phyloP scores from a whole-genome alignment of 2,888 invertebrate species.

The Glyphotaelius pellucidus region DNA sequence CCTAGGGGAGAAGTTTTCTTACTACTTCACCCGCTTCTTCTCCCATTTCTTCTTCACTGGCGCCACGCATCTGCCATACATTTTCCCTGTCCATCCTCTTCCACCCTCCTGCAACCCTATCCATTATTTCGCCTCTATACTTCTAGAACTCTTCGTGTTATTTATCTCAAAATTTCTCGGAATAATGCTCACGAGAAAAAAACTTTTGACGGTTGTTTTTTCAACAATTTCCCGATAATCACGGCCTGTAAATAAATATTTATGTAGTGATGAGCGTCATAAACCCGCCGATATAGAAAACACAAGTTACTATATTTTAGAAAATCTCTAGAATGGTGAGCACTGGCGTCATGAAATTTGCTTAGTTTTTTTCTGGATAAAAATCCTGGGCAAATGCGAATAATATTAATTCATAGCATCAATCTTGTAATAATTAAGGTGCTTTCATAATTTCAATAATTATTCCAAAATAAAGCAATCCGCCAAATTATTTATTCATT shows the following conservation, averaged over 20 bases:
- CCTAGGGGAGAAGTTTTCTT: slow-evolving; percentile 22
- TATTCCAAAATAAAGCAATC: neutral
- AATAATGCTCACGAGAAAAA: neutral
- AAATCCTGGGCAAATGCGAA: neutral
- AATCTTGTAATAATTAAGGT: neutral
- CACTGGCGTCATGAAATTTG: too few species aligned
- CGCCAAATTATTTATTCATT: too few species aligned
- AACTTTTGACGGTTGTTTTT: neutral
- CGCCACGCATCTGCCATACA: slow-evolving; percentile 38
- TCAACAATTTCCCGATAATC: slow-evolving; percentile 2
- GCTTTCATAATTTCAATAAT: neutral
- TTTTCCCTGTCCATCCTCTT: neutral
- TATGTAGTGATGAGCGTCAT: neutral
- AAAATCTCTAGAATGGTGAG: neutral
- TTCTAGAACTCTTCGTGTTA: slow-evolving; percentile 5
- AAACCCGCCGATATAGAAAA: neutral
- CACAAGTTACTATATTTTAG: neutral
- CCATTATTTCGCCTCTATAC: slow-evolving; percentile 18
- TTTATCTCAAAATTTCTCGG: slow-evolving; percentile 3
- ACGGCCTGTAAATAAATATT: neutral
- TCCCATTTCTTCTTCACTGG: slow-evolving; percentile 4
- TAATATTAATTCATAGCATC: neutral
- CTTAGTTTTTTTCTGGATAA: too few species aligned
- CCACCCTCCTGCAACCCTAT: neutral
- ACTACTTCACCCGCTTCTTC: neutral